Conservation (phyloP, 92 coral and sea anemone species). For the Metridium senile region DNA sequence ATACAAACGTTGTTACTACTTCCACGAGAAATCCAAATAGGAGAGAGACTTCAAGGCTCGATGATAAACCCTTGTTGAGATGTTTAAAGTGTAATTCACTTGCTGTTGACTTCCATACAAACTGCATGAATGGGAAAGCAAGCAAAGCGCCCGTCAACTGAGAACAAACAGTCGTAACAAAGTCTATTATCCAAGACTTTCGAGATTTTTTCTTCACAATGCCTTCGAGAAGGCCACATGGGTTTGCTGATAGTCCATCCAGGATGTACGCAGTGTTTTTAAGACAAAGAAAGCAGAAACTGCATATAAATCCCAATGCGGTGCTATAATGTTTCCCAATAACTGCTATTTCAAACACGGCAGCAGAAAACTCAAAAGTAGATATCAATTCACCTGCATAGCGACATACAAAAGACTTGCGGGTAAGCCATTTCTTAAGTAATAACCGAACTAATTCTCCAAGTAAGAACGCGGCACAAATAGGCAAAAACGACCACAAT, state of each 20-base stretch:
- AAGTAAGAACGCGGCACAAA: slow-evolving; percentile 53
- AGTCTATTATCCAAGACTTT: slow-evolving; percentile 54
- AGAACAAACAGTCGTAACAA: slow-evolving; percentile 48
- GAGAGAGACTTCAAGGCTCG: slow-evolving; percentile 75
- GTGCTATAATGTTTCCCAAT: slow-evolving; percentile 80
- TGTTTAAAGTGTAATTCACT: slow-evolving; percentile 77
- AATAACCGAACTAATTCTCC: slow-evolving; percentile 64
- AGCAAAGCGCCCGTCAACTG: slow-evolving; percentile 84
- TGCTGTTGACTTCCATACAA: slow-evolving; percentile 70
- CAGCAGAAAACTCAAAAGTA: slow-evolving; percentile 80
- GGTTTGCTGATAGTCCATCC: slow-evolving; percentile 78
- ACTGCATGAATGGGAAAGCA: slow-evolving; percentile 75
- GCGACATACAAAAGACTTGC: slow-evolving; percentile 28
- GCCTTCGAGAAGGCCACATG: slow-evolving; percentile 79
- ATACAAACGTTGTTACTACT: slow-evolving; percentile 70
- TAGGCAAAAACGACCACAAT: slow-evolving; percentile 71
- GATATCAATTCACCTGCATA: slow-evolving; percentile 79
- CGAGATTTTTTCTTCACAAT: slow-evolving; percentile 41
- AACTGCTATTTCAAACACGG: slow-evolving; percentile 81
- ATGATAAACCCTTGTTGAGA: slow-evolving; percentile 65
- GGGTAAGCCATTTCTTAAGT: slow-evolving; percentile 34
- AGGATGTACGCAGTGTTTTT: slow-evolving; percentile 73
- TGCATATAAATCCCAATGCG: slow-evolving; percentile 57
- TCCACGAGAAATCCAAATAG: slow-evolving; percentile 74
- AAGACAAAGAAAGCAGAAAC: slow-evolving; percentile 61